Percentiles rank a stretch among this genome's conserved stretches.
These are phyloP conservation scores for Pandion haliaetus DNA, from an alignment of 2,113 vertebrate genomes.

Conservation along the genomic window DNA sequence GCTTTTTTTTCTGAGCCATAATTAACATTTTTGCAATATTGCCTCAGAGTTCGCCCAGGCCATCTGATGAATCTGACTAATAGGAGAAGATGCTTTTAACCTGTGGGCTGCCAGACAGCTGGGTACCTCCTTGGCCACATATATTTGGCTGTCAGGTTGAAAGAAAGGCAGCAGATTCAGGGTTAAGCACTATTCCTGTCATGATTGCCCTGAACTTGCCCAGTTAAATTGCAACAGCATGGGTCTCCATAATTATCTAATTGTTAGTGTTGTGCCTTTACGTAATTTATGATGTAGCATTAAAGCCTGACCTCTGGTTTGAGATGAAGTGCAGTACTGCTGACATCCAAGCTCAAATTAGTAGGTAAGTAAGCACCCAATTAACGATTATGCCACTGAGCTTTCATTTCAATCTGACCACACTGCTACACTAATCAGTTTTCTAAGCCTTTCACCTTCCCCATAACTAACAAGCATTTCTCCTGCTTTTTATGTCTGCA, in stretches of 20 bases:
- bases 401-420: slow-evolving; percentile 78
- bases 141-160: slow-evolving; percentile 11
- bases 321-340: slow-evolving; percentile 71
- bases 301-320: slow-evolving; percentile 79
- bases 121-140: not conserved
- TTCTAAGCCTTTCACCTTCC: slow-evolving; percentile 75
- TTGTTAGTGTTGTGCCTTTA: slow-evolving; percentile 79
- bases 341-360: slow-evolving; percentile 80
- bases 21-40: slow-evolving; percentile 65
- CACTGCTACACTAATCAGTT: slow-evolving; percentile 79
- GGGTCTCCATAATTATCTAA: slow-evolving; percentile 81
- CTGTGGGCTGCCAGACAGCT: slow-evolving; percentile 35
- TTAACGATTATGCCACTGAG: slow-evolving; percentile 75
- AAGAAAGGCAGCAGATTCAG: slow-evolving; percentile 61
- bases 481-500: slow-evolving; percentile 69
- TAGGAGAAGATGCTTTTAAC: slow-evolving; percentile 62
- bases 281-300: slow-evolving; percentile 80
- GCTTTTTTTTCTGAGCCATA: slow-evolving; percentile 43
- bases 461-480: slow-evolving; percentile 76
- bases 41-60: slow-evolving; percentile 27
- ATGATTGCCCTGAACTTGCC: slow-evolving; percentile 76
- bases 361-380: slow-evolving; percentile 82
- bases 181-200: slow-evolving; percentile 73
- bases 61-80: slow-evolving; percentile 54
- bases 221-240: slow-evolving; percentile 79